Evolutionary conservation across 2,797 vertebrate species (phyloP).

Genomic region (Mormyrus hasselquistii): DNA sequence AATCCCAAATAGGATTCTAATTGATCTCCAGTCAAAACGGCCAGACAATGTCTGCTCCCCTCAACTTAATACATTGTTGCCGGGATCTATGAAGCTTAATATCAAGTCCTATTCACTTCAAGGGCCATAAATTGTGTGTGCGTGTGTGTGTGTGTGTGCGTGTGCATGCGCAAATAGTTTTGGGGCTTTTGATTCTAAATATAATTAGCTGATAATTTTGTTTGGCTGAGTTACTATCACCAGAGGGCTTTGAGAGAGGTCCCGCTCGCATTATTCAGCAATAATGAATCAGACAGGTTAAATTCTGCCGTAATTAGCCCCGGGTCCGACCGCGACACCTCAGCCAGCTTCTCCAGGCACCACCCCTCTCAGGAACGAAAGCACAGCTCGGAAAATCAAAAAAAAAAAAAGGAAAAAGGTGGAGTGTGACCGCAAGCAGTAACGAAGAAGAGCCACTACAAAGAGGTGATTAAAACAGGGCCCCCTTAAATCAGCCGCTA

Average conservation of each 20-base stretch:
- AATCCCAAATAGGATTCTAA: constrained; percentile 92
- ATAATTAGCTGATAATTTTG: constrained; percentile 92
- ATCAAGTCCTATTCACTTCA: constrained; percentile 84
- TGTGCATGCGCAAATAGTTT: constrained; percentile 72
- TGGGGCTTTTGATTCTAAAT: constrained; percentile 90
- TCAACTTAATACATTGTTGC: constrained; percentile 90
- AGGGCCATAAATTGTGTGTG: constrained; percentile 74
- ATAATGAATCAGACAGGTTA: constrained; percentile 79
- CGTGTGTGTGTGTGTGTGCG: neutral
- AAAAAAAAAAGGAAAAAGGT: constrained; percentile 66
- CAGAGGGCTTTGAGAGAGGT: constrained; percentile 68
- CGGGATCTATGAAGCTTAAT: constrained; percentile 84
- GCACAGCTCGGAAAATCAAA: constrained; percentile 63
- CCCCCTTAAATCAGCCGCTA: constrained; percentile 89
- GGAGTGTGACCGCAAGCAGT: constrained; percentile 79
- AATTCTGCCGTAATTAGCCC: constrained; percentile 78
- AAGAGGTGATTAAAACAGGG: constrained; percentile 94
- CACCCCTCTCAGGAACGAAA: constrained; percentile 57
- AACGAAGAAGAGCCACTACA: constrained; percentile 80
- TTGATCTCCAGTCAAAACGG: constrained; percentile 96
- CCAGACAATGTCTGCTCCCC: constrained; percentile 94
- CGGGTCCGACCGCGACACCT: constrained; percentile 79
- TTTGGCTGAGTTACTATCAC: constrained; percentile 77
- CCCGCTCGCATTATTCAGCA: constrained; percentile 71
- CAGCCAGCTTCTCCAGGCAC: constrained; percentile 63